Base-by-base conservation (phyloP, 2,888 invertebrate species). In the Acronicta aceris region DNA sequence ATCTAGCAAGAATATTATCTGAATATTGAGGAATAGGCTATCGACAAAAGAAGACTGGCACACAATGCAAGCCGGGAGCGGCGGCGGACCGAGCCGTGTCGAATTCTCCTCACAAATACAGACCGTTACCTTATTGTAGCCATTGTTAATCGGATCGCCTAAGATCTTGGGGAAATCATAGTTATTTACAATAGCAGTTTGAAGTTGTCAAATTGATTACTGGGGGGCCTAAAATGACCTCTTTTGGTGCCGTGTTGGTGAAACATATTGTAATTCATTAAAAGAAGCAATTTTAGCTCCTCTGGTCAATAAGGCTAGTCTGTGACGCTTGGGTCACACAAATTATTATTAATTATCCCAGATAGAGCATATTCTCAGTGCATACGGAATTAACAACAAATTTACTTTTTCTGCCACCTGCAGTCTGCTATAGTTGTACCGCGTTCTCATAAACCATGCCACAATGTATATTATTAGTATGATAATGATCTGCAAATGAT, bases 1-100 rank as follows among this genome's bases (percentile, higher is more conserved):
- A 69, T 53, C 30, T 16, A 47, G 52, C 41, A 65, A 54, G 53
- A 73, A 68, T 56, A 16, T 49, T 38, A 47, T 53, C 69, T 45
- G 62, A 68, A 61, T 70, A 57, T 68, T 51, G 74, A 68, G 33
- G 25, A 57, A 46, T 13, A 72, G 68, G 56, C 52, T 51, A 21
- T 62, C 57, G 57, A 77, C 64, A 71, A 74, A 75, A 59, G 66
- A 57, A 59, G 71, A 58, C 57, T 58, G 61, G 25, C 38, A 41
- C 41, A 76, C 78, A 76, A 76, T 71, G 57, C 47, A 60, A 45
- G 59, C 53, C 49, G 40, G 68, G 60, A 46, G 59, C 58, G 46
- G 45, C 59, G 56, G 53, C 46, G 41, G 43, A 54, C 52, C 60
- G 57, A 60, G 60, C 74, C 70, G 74, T 74, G 43, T 71, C 71